These are phyloP conservation scores for Drosophila tropicalis DNA, from an alignment of 1,140 invertebrate genomes.

Conservation along the genomic window DNA sequence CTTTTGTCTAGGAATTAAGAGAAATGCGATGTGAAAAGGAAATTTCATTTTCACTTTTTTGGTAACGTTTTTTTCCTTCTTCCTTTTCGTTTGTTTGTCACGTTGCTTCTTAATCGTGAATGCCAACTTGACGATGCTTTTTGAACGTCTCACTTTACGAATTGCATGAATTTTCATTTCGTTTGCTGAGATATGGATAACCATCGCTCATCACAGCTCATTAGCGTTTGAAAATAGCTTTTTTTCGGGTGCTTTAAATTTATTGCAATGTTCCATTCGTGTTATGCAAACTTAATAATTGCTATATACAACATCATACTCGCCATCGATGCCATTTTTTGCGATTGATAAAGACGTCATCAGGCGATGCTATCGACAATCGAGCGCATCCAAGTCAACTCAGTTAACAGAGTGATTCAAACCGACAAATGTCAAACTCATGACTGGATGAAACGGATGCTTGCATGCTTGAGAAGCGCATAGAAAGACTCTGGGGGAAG, in stretches of 20 bases:
- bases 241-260: background rate
- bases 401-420: background rate
- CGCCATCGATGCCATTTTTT: background rate
- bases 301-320: background rate
- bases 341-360: background rate
- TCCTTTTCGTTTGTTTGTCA: slow-evolving; percentile 13
- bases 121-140: slow-evolving; percentile 8
- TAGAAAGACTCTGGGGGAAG: background rate
- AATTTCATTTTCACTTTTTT: slow-evolving; percentile 16
- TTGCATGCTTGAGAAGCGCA: slow-evolving; percentile 7
- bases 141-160: background rate
- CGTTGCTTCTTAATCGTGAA: slow-evolving; percentile 39
- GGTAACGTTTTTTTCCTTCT: background rate
- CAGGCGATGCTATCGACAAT: slow-evolving; percentile 4
- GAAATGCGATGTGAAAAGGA: slow-evolving; percentile 13
- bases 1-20: slow-evolving; percentile 24
- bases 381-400: background rate
- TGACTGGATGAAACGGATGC: slow-evolving; percentile 18
- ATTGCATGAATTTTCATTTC: slow-evolving; percentile 32
- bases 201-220: slow-evolving; percentile 46
- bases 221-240: slow-evolving; percentile 36
- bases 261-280: background rate
- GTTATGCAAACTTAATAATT: background rate
- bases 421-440: slow-evolving; percentile 2
- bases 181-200: slow-evolving; percentile 3